A percentile compares a stretch with the other conserved stretches of the same genome.
Conservation (phyloP, 1,140 invertebrate genomes). For the Cotesia typhae region DNA sequence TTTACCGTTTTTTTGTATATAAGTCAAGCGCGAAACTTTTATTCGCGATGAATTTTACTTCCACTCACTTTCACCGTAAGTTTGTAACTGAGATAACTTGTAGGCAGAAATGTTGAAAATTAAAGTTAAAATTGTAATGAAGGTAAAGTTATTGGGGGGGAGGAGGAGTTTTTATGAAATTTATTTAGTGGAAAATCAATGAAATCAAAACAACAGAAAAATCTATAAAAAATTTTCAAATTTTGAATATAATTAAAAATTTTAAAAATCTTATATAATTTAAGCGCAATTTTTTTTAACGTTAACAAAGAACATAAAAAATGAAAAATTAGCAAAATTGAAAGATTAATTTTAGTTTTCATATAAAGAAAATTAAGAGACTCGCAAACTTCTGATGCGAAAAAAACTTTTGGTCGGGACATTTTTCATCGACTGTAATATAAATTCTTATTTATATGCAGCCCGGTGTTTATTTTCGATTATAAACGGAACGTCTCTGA, state of each 20-base stretch:
- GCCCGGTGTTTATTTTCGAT: constrained; percentile 59
- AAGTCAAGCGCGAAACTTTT: constrained; percentile 58
- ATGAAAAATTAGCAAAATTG: background rate
- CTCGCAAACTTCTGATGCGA: constrained; percentile 12
- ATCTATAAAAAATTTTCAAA: too few species aligned
- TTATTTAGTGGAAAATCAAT: too few species aligned
- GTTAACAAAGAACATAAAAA: background rate
- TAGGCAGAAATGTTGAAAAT: background rate
- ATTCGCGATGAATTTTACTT: constrained; percentile 38
- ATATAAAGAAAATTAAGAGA: too few species aligned
- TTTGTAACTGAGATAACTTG: constrained; percentile 29
- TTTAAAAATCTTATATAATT: too few species aligned
- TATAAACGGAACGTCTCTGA: constrained; percentile 38
- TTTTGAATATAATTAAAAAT: too few species aligned
- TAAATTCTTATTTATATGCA: constrained; percentile 66
- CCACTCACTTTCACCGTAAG: constrained; percentile 13
- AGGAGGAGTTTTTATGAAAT: too few species aligned
- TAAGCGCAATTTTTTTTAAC: too few species aligned
- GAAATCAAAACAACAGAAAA: too few species aligned
- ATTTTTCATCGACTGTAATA: constrained; percentile 60
- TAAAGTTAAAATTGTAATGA: too few species aligned
- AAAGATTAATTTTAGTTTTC: too few species aligned
- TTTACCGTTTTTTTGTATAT: constrained; percentile 59
- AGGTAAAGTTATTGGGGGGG: too few species aligned
- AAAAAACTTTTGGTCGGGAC: constrained; percentile 50